These are phyloP conservation scores for Dufourea novaeangliae DNA, from an alignment of 1,140 invertebrate genomes.

Conservation along the genomic window DNA sequence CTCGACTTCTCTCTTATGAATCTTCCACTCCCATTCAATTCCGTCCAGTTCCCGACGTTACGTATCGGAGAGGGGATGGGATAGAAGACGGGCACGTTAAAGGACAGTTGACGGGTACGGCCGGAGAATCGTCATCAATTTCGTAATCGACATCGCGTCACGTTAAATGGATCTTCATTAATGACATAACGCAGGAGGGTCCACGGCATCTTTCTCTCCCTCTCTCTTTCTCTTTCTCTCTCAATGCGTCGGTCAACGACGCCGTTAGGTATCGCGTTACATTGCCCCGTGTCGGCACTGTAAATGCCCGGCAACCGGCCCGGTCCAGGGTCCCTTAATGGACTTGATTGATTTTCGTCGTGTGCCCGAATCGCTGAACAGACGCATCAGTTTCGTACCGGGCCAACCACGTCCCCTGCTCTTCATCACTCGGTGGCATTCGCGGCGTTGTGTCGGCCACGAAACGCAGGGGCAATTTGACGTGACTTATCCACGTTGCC, in stretches of 20 bases:
- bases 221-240: neutral
- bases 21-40: neutral
- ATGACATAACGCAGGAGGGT: constrained; percentile 44
- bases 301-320: constrained; percentile 22
- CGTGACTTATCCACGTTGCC: constrained; percentile 31
- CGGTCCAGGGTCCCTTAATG: constrained; percentile 57
- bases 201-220: neutral
- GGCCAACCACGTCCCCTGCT: neutral
- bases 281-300: constrained; percentile 47
- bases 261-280: constrained; percentile 52
- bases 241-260: constrained; percentile 34
- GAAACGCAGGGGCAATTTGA: constrained; percentile 19
- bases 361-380: constrained; percentile 56
- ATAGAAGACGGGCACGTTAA: constrained; percentile 15
- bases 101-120: constrained; percentile 25
- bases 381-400: constrained; percentile 56
- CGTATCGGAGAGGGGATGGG: neutral
- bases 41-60: neutral
- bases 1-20: neutral
- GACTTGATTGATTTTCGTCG: constrained; percentile 69
- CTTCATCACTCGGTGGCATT: neutral
- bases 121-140: constrained; percentile 65
- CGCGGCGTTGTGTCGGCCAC: neutral
- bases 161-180: constrained; percentile 64
- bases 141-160: constrained; percentile 66